Evolutionary conservation across 2,888 invertebrate genomes (phyloP).

Genomic region (Eupithecia tripunctaria): DNA sequence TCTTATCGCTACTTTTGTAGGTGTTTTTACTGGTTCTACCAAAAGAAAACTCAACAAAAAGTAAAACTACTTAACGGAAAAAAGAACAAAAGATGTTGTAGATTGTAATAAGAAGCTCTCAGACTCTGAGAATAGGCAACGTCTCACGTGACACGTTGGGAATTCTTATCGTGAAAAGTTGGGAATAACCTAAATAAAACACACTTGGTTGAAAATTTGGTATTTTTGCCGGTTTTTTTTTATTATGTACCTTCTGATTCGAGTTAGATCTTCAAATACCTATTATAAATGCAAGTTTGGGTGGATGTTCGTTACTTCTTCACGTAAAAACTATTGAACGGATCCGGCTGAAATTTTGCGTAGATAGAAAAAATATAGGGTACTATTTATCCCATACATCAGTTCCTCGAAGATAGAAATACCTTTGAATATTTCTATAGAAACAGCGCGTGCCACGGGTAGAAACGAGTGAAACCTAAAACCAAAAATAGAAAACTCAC

Average conservation of each 20-base stretch:
- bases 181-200: too few relatives aligned
- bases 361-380: too few relatives aligned
- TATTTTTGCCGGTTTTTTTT: not conserved
- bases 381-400: not conserved
- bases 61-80: not conserved
- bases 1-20: not conserved
- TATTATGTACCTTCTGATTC: not conserved
- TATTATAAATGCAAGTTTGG: too few relatives aligned
- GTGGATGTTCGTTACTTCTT: not conserved
- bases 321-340: not conserved
- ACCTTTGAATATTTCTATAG: too few relatives aligned
- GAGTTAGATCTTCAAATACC: not conserved
- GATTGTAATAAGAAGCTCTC: too few relatives aligned
- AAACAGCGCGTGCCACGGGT: too few relatives aligned
- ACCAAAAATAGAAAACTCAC: slow-evolving; percentile 49
- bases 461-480: too few relatives aligned
- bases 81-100: not conserved
- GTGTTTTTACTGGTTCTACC: not conserved
- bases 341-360: too few relatives aligned
- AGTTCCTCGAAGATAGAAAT: not conserved
- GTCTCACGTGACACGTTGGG: too few relatives aligned
- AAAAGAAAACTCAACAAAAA: not conserved
- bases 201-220: slow-evolving; percentile 73
- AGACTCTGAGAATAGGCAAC: too few relatives aligned
- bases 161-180: too few relatives aligned